Conservation (phyloP, 2,113 vertebrate species). For the Phodopus roborovskii region DNA sequence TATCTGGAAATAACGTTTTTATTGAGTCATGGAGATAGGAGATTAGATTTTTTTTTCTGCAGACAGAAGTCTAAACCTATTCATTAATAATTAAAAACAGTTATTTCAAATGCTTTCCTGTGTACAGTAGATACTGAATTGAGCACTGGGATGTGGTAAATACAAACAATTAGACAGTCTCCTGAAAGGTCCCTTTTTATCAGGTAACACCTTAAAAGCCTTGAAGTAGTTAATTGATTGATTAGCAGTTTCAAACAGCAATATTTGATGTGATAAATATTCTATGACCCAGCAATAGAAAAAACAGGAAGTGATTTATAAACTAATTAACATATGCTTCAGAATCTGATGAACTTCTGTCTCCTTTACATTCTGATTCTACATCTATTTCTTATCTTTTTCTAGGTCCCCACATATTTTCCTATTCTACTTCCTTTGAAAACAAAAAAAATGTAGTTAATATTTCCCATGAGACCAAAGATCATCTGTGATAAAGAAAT, state of each 20-base stretch:
- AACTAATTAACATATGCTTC: slow-evolving; percentile 57
- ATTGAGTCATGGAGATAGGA: background rate
- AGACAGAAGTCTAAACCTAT: background rate
- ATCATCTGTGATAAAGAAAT: background rate
- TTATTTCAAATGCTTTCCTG: background rate
- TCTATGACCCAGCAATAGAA: slow-evolving; percentile 46
- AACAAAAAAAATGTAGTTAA: slow-evolving; percentile 25
- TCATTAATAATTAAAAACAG: slow-evolving; percentile 23
- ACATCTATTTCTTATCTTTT: background rate
- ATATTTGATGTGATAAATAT: slow-evolving; percentile 63
- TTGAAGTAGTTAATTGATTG: slow-evolving; percentile 47
- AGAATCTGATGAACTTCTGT: background rate
- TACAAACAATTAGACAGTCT: background rate
- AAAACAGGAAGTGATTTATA: slow-evolving; percentile 34
- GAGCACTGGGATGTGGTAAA: background rate
- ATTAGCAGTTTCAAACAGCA: slow-evolving; percentile 59
- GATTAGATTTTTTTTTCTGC: background rate
- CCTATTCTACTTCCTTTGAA: background rate
- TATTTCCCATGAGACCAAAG: background rate
- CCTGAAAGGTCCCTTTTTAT: background rate
- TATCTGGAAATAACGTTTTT: background rate
- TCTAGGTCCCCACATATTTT: background rate
- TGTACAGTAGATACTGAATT: background rate
- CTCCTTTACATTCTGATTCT: slow-evolving; percentile 13
- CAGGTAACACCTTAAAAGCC: slow-evolving; percentile 10